phyloP scores from a whole-genome alignment of 1,140 invertebrate genomes.

The silkworm (Bombyx mori) region ASM3026992v2 NC_085107.1:17963001-17963500 shows the following conservation, averaged over 20 bases:
- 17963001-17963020: conserved; percentile 89
- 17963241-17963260: conserved; percentile 95
- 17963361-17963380: conserved; percentile 61
- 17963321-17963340: conserved; percentile 96
- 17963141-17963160: conserved; percentile 5
- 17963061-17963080: conserved; percentile 98
- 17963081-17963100: conserved; percentile 92
- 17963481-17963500: no score
- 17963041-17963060: conserved; percentile 96
- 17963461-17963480: no score
- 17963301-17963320: conserved; percentile 91
- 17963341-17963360: conserved; percentile 95
- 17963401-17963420: no score
- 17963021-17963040: conserved; percentile 94
- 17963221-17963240: conserved; percentile 92
- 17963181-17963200: background rate
- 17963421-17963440: no score
- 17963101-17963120: conserved; percentile 95
- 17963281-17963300: conserved; percentile 96
- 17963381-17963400: no score
- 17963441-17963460: no score
- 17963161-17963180: conserved; percentile 1
- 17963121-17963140: conserved; percentile 81
- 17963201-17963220: conserved; percentile 71
- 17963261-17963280: conserved; percentile 97